Base-by-base conservation (phyloP, 2,888 invertebrate species). In the Ochlodes sylvanus region DNA sequence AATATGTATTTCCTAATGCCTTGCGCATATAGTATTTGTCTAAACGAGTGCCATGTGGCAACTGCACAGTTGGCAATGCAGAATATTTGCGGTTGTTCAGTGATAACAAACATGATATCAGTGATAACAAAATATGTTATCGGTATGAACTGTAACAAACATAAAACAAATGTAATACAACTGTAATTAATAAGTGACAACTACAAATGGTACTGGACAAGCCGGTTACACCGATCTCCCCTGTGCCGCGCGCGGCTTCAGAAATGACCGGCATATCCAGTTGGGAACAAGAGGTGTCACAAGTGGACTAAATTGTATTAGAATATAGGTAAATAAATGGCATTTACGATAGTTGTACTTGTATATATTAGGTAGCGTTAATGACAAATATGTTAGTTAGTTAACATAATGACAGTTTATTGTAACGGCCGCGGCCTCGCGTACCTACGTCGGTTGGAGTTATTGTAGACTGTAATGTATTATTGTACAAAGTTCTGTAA, bases 331-430 rank as follows among this genome's bases (percentile, higher is more conserved):
- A 60, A 70, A 70, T 68, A 70, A 73, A 77, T 70, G 74, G 79
- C 79, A 80, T 80, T 80, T 80, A 80, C 77, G 70, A 72, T 73
- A 77, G 69, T 62, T 80, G 79, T 73, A 77, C 68, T 62, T 80
- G 79, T 81, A 80, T 70, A 79, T 80, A 80, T 38, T 74, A 75
- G 66, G 62, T 72, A 69, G 68, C 21, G 7, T 2, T 58, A 56
- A 50, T 21, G 61, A 63, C 17, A 68, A 63, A 63, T 47, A 63
- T 68, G 57, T 55, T 56, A 68, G 67, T 47, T 54, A 44, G 62
- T 47, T 54, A 44, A 17, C 54, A 47, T 17, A 54, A 66, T 14
- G 12, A 38, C 2, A 15, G 19, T 66, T 66, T 61, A 67, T 67
- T 67, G 55, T 67, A 44, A 55, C 58, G 15, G 38, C 38, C 38